Percentiles rank a stretch among this genome's conserved stretches.
Evolutionary conservation across 2,113 vertebrate genomes (phyloP).

Genomic region (Phylloscopus trochilus): DNA sequence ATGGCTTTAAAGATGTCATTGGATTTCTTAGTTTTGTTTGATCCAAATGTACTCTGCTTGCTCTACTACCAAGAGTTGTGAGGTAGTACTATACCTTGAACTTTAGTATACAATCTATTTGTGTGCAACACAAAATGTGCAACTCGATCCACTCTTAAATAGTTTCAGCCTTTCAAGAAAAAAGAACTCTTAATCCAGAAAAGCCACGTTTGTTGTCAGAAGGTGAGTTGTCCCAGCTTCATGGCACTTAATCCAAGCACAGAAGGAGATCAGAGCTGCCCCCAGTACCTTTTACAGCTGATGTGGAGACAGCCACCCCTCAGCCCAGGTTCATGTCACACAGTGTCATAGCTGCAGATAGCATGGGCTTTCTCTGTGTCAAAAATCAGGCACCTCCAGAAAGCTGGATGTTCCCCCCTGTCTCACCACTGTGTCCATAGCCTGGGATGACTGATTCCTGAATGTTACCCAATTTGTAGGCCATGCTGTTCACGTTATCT

Average conservation of each 20-base stretch:
- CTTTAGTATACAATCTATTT: not conserved
- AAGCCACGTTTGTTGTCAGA: not conserved
- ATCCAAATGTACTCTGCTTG: not conserved
- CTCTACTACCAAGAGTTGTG: not conserved
- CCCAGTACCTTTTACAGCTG: not conserved
- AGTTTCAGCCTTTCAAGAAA: not conserved
- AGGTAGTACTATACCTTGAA: not conserved
- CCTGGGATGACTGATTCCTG: not conserved
- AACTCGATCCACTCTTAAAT: not conserved
- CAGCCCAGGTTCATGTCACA: fast-evolving
- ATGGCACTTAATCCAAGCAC: not conserved
- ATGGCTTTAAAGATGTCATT: not conserved
- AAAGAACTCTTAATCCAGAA: not conserved
- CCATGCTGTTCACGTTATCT: not conserved
- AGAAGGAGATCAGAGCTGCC: not conserved
- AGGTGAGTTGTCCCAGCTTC: not conserved
- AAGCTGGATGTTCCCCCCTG: fast-evolving
- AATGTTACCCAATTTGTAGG: not conserved
- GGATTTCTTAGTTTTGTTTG: not conserved
- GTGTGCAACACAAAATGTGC: fast-evolving
- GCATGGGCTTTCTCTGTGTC: fast-evolving
- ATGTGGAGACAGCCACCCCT: not conserved
- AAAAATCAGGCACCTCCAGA: not conserved
- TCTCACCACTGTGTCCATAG: not conserved
- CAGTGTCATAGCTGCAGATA: not conserved